Base-by-base conservation (phyloP, 2,888 invertebrate species). In the Myopa tessellatipennis region DNA sequence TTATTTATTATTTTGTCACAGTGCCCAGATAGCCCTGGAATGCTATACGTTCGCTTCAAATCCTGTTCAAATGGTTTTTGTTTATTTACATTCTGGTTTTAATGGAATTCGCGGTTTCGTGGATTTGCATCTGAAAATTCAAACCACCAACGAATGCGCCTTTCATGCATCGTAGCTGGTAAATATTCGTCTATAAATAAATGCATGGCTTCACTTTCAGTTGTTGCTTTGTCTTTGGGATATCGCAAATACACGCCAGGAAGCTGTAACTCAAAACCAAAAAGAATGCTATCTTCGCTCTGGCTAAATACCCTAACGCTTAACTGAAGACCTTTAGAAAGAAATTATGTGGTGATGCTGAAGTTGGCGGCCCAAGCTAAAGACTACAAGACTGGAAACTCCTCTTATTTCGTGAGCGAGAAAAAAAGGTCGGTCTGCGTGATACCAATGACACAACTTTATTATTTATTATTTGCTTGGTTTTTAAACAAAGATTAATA, bases 171-270 rank as follows among this genome's bases (percentile, higher is more conserved):
- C 16, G 45, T 40, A 45, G 67, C 10, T 40, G n/a, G 67, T 68
- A 68, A 68, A 68, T 68, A 68, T 38, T 68, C 40, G 38, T 3
- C 67, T 45, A 68, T 40, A 68, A 68, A 68, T 68, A 68, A 68
- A 40, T 40, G 16, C 40, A 38, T 68, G 67, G 45, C 67, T 68
- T 38, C 45, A 18, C 45, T 68, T 68, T 7, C 18, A 18, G 18
- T 68, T 40, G 67, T 40, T 67, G 67, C 50, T 67, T 68, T 26
- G 45, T 68, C 26, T 45, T 65, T 36, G 63, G 34, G 6, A 34
- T 14, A 65, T 65, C 63, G 63, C 34, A 65, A 34, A 16, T 38
- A 65, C 63, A 12, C 36, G 8, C 10, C 50, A 50, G 50, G 50
- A 10, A 50, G 50, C 50, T 50, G 50, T 14, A 50, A 26, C 26